These are phyloP conservation scores for Erythrolamprus reginae DNA, from an alignment of 2,113 vertebrate species.

Conservation along the genomic window DNA sequence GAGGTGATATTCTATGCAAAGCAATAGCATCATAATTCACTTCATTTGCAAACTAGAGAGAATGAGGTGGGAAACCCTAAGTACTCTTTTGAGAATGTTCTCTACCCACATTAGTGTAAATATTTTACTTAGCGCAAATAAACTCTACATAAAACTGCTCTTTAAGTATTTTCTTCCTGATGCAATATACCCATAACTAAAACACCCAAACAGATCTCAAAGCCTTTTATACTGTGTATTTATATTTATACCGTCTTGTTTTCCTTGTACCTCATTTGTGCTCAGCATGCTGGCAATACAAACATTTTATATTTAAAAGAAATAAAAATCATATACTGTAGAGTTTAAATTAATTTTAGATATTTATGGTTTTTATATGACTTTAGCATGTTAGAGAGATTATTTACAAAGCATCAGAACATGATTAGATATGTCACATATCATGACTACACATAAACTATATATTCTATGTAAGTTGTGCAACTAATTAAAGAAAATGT, in stretches of 20 bases:
- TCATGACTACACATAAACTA: neutral
- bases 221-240: neutral
- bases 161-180: neutral
- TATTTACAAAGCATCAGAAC: neutral
- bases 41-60: neutral
- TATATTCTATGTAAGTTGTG: neutral
- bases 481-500: neutral
- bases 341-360: neutral
- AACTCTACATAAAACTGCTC: neutral
- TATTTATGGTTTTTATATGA: neutral
- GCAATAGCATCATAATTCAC: neutral
- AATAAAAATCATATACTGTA: neutral
- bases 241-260: neutral
- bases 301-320: neutral
- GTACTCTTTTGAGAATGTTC: neutral
- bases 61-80: neutral
- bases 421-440: neutral
- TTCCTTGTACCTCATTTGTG: neutral
- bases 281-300: neutral
- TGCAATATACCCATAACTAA: neutral
- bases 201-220: neutral
- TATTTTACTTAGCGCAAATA: neutral
- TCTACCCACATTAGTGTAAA: neutral
- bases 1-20: neutral
- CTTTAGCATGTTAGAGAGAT: neutral